phyloP scores from a whole-genome alignment of 1,140 invertebrate genomes.

The Drosophila nigrodunni region DNA sequence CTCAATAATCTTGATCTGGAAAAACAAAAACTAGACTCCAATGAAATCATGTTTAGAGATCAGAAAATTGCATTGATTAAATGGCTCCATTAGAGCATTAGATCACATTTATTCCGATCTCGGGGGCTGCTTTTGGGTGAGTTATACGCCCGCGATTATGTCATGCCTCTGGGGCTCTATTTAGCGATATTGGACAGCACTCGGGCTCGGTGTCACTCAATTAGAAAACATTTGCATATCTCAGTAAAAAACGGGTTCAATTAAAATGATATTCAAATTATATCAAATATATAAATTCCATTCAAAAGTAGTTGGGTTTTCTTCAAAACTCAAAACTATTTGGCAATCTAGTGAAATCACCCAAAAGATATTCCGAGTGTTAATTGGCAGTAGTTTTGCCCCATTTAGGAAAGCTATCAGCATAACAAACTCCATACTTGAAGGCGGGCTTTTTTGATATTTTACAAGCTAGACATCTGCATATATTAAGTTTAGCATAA shows the following conservation, averaged over 20 bases:
- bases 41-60: slow-evolving; percentile 65
- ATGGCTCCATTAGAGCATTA: slow-evolving; percentile 65
- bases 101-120: slow-evolving; percentile 17
- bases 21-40: slow-evolving; percentile 37
- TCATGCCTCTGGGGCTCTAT: slow-evolving; percentile 20
- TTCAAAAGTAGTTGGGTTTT: not conserved
- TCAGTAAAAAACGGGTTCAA: slow-evolving; percentile 69
- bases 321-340: not conserved
- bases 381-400: slow-evolving; percentile 12
- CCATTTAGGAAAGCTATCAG: not conserved
- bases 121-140: not conserved
- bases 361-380: slow-evolving; percentile 1
- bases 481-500: too few relatives aligned
- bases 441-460: not conserved
- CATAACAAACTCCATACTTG: not conserved
- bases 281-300: slow-evolving; percentile 46
- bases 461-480: not conserved
- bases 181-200: slow-evolving; percentile 12
- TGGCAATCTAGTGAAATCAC: not conserved
- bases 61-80: slow-evolving; percentile 70
- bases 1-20: slow-evolving; percentile 34
- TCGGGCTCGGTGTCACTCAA: slow-evolving; percentile 19
- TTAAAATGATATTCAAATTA: slow-evolving; percentile 58
- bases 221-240: slow-evolving; percentile 63
- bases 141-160: slow-evolving; percentile 52